Evolutionary conservation across 2,888 invertebrate species (phyloP).

Genomic region (Melanophora roralis): DNA sequence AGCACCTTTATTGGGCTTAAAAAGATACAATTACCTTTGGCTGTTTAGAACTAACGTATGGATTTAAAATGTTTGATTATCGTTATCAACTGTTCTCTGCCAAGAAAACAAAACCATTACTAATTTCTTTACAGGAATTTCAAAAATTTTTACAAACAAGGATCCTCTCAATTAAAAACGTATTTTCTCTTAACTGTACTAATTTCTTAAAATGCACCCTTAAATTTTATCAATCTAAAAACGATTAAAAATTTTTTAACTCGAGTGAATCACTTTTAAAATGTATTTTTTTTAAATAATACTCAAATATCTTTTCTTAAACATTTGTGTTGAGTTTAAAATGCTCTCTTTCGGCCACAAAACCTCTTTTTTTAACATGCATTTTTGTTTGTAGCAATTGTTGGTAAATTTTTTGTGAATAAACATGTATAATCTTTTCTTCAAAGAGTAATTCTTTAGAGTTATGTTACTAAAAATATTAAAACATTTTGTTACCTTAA

Average conservation of each 20-base stretch:
- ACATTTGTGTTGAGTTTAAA: too few species aligned
- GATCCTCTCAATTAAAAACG: neutral
- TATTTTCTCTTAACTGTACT: neutral
- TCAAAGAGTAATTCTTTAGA: conserved; percentile 30
- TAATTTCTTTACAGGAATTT: too few species aligned
- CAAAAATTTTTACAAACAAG: too few species aligned
- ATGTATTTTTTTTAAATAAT: conserved; percentile 3
- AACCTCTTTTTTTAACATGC: too few species aligned
- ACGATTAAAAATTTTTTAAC: too few species aligned
- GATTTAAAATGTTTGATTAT: too few species aligned
- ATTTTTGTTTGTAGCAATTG: neutral
- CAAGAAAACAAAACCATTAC: too few species aligned
- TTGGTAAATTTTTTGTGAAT: conserved; percentile 2
- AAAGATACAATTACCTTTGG: too few species aligned
- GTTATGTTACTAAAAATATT: conserved; percentile 18
- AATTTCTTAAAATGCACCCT: neutral
- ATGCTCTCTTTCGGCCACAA: neutral
- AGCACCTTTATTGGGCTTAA: too few species aligned
- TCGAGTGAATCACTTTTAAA: conserved; percentile 3
- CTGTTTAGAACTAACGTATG: too few species aligned
- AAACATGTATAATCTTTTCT: neutral
- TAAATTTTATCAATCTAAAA: too few species aligned
- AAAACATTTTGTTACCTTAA: neutral
- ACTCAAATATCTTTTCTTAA: conserved; percentile 1
- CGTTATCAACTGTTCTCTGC: too few species aligned